These are phyloP conservation scores for Phengaris alcon DNA, from an alignment of 2,888 invertebrate species.

Conservation along the genomic window DNA sequence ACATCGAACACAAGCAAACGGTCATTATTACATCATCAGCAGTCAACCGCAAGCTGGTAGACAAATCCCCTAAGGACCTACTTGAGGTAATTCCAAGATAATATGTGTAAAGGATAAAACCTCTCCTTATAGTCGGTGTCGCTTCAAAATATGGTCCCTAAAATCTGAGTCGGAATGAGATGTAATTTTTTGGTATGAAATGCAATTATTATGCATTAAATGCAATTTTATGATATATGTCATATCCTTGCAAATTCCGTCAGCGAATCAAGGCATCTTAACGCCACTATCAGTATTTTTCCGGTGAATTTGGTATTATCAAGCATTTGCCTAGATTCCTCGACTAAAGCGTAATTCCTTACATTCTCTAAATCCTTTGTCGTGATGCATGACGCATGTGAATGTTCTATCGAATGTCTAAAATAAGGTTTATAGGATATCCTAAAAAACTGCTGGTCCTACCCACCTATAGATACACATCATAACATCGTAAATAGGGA, in stretches of 20 bases:
- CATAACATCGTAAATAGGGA: no score
- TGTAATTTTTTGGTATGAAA: not conserved
- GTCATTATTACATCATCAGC: constrained; percentile 17
- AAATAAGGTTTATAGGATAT: not conserved
- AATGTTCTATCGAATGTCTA: not conserved
- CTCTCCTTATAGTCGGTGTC: constrained; percentile 6
- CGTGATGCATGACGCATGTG: not conserved
- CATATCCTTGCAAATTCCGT: not conserved
- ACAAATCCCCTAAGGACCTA: constrained; percentile 23
- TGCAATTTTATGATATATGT: not conserved
- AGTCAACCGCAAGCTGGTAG: constrained; percentile 18
- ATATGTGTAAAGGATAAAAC: not conserved
- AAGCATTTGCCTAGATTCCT: constrained; percentile 8
- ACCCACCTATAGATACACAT: no score
- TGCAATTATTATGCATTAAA: not conserved
- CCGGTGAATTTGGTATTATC: not conserved
- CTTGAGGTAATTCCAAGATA: constrained; percentile 21
- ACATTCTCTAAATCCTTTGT: constrained; percentile 12
- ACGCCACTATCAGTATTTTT: not conserved
- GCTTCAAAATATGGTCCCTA: constrained; percentile 6
- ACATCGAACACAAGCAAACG: constrained; percentile 27
- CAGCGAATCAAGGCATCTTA: not conserved
- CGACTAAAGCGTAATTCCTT: not conserved
- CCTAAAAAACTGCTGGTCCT: no score
- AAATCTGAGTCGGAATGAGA: not conserved